Evolutionary conservation across 2,797 vertebrate species (phyloP).

Genomic region (Urocyon cinereoargenteus): DNA sequence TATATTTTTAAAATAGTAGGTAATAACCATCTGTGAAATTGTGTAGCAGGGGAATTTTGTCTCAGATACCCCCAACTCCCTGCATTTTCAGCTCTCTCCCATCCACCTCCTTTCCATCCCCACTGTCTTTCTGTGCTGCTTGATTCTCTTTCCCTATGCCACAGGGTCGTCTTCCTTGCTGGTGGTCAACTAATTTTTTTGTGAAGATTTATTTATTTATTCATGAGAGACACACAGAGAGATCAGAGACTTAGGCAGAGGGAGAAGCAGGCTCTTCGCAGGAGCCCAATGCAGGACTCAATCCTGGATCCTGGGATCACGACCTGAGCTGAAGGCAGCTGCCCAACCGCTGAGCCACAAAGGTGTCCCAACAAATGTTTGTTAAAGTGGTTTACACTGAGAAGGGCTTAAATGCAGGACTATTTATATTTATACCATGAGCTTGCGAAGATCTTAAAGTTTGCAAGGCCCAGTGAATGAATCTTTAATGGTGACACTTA

Average conservation of each 20-base stretch:
- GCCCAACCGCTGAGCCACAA: too few relatives aligned
- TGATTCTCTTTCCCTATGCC: fast-evolving
- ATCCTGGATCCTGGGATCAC: too few relatives aligned
- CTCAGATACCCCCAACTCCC: fast-evolving
- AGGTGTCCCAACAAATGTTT: background rate
- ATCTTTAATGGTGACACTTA: background rate
- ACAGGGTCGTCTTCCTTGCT: too few relatives aligned
- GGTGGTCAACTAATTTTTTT: background rate
- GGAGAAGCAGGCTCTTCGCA: too few relatives aligned
- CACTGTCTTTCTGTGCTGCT: background rate
- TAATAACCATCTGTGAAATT: background rate
- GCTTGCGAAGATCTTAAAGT: background rate
- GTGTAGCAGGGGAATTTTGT: too few relatives aligned
- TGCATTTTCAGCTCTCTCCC: background rate
- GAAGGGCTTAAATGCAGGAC: too few relatives aligned
- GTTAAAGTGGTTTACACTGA: background rate
- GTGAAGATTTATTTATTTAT: too few relatives aligned
- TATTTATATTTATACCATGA: background rate
- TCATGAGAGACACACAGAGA: too few relatives aligned
- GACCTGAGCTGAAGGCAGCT: too few relatives aligned
- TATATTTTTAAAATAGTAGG: background rate
- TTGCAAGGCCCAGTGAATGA: background rate
- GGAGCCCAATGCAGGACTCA: too few relatives aligned
- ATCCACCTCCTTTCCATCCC: fast-evolving
- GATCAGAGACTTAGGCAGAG: too few relatives aligned